Evolutionary conservation across 2,888 invertebrate species (phyloP).

Genomic region (Laothoe populi): DNA sequence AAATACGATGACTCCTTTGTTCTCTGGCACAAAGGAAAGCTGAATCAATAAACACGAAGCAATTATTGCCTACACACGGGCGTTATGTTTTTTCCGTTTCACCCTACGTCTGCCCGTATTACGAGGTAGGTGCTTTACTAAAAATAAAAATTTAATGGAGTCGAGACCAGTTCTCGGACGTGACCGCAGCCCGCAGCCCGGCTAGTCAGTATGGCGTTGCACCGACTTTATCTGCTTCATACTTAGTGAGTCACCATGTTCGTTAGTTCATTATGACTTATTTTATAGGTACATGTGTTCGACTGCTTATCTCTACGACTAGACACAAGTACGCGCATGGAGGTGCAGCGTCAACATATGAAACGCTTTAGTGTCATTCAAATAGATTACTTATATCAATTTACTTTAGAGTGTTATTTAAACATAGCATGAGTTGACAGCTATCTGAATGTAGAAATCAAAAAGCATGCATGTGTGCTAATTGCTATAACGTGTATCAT

Average conservation of each 20-base stretch:
- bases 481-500: background rate
- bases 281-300: slow-evolving; percentile 25
- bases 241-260: slow-evolving; percentile 39
- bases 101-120: slow-evolving; percentile 34
- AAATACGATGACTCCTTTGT: slow-evolving; percentile 28
- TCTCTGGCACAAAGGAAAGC: slow-evolving; percentile 29
- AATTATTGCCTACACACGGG: slow-evolving; percentile 28
- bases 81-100: slow-evolving; percentile 27
- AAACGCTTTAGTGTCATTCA: slow-evolving; percentile 4
- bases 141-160: slow-evolving; percentile 63
- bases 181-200: slow-evolving; percentile 45
- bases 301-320: slow-evolving; percentile 15
- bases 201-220: slow-evolving; percentile 44
- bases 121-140: slow-evolving; percentile 48
- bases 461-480: background rate
- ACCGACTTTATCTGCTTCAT: slow-evolving; percentile 36
- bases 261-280: slow-evolving; percentile 41
- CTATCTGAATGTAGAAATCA: too few relatives aligned
- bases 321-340: background rate
- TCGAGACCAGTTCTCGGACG: slow-evolving; percentile 55
- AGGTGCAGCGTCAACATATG: background rate
- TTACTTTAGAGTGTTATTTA: background rate
- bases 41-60: slow-evolving; percentile 30
- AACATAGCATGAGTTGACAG: too few relatives aligned
- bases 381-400: background rate